phyloP scores from a whole-genome alignment of 1,140 invertebrate species.

The Musca vetustissima region DNA sequence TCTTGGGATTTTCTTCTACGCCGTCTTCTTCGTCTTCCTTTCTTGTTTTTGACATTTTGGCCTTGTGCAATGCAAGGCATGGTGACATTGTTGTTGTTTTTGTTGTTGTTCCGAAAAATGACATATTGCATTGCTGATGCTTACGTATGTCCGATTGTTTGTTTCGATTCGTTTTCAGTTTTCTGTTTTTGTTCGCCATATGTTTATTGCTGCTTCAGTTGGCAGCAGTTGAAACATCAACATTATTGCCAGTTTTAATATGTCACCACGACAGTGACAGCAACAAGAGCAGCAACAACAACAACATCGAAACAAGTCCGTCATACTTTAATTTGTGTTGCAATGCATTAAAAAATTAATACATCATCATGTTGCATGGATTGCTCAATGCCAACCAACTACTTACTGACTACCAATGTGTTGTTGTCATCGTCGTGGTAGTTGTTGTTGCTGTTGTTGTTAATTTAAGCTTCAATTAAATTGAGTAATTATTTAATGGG shows the following conservation, averaged over 20 bases:
- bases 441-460: background rate
- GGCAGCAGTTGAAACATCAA: background rate
- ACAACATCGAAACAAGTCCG: background rate
- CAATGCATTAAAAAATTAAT: conserved; percentile 23
- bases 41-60: background rate
- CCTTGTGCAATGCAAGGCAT: background rate
- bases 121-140: background rate
- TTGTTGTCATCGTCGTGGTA: no score
- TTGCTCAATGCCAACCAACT: no score
- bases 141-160: conserved; percentile 11
- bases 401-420: no score
- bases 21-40: no score
- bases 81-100: background rate
- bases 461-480: conserved; percentile 18
- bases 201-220: conserved; percentile 12
- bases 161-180: no score
- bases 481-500: no score
- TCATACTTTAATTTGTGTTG: conserved; percentile 18
- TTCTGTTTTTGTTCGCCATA: background rate
- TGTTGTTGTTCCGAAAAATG: background rate
- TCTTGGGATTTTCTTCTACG: background rate
- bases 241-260: no score
- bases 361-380: background rate
- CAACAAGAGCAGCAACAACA: no score
- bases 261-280: no score